Conservation (phyloP, 2,888 invertebrate species). For the Hesperia comma region DNA sequence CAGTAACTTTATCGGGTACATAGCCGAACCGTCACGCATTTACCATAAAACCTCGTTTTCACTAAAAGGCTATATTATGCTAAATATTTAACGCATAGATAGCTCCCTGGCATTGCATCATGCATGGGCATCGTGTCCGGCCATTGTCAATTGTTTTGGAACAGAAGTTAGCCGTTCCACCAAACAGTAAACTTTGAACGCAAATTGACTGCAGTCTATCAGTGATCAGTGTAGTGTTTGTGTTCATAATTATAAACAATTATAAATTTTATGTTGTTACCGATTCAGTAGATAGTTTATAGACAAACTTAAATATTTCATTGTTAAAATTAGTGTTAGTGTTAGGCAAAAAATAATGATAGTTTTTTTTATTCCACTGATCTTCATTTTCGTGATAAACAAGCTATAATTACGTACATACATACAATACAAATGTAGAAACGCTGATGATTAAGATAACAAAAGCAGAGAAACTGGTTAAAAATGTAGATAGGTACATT, state of each 20-base stretch:
- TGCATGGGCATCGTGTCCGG: slow-evolving; percentile 50
- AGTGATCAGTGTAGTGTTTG: slow-evolving; percentile 17
- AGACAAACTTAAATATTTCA: no score
- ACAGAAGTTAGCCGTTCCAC: neutral
- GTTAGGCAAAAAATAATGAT: no score
- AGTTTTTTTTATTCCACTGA: no score
- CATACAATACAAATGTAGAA: no score
- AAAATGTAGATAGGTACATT: no score
- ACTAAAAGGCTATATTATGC: slow-evolving; percentile 32
- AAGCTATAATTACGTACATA: no score
- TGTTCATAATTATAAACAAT: neutral
- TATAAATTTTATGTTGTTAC: neutral
- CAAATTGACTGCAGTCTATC: neutral
- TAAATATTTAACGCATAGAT: slow-evolving; percentile 38
- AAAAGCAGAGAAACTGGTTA: no score
- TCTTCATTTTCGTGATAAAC: no score
- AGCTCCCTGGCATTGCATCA: slow-evolving; percentile 21
- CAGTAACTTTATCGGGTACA: neutral
- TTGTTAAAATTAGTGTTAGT: no score
- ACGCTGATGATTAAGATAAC: no score
- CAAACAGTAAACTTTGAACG: slow-evolving; percentile 16
- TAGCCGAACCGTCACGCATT: slow-evolving; percentile 38
- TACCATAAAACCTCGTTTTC: slow-evolving; percentile 39
- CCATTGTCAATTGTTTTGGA: slow-evolving; percentile 55
- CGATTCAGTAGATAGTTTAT: no score